Conservation (phyloP, 37 sponge, comb jelly and placozoan species). For the Haliclona indistincta region DNA sequence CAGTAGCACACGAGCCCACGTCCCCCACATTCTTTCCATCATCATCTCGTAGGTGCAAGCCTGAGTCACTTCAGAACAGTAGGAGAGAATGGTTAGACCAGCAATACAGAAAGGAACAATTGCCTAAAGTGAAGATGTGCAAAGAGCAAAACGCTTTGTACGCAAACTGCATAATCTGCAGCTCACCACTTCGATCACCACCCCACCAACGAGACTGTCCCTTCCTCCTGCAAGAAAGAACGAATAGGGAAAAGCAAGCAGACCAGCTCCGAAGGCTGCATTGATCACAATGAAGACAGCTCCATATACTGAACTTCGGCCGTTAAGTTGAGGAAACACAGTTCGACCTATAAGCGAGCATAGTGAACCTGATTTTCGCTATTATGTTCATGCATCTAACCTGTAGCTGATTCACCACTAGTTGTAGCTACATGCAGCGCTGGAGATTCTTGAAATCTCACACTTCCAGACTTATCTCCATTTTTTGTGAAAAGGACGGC, state of each 20-base stretch:
- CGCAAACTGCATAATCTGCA: too few relatives aligned
- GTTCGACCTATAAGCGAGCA: too few relatives aligned
- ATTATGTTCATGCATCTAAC: too few relatives aligned
- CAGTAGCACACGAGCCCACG: slow-evolving; percentile 10
- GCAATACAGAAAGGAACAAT: slow-evolving; percentile 34
- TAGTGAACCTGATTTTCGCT: too few relatives aligned
- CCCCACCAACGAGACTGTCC: slow-evolving; percentile 42
- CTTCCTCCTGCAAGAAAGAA: slow-evolving; percentile 72
- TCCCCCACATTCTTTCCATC: slow-evolving; percentile 56
- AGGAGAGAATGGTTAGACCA: slow-evolving; percentile 43
- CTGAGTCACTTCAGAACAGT: slow-evolving; percentile 44
- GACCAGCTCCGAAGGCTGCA: slow-evolving; percentile 83
- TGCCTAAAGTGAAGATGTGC: too few relatives aligned
- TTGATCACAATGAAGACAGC: slow-evolving; percentile 82
- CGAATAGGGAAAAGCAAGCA: slow-evolving; percentile 79
- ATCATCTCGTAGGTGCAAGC: slow-evolving; percentile 56
- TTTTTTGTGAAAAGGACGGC: too few relatives aligned
- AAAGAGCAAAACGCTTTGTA: too few relatives aligned
- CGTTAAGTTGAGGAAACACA: too few relatives aligned
- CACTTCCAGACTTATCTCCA: too few relatives aligned
- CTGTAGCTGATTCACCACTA: too few relatives aligned
- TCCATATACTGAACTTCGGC: slow-evolving; percentile 52
- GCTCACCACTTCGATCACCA: slow-evolving; percentile 56
- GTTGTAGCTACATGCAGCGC: too few relatives aligned
- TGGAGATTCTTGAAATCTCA: too few relatives aligned